Conservation (phyloP, 1,140 invertebrate species). For the Hylaeus anthracinus region DNA sequence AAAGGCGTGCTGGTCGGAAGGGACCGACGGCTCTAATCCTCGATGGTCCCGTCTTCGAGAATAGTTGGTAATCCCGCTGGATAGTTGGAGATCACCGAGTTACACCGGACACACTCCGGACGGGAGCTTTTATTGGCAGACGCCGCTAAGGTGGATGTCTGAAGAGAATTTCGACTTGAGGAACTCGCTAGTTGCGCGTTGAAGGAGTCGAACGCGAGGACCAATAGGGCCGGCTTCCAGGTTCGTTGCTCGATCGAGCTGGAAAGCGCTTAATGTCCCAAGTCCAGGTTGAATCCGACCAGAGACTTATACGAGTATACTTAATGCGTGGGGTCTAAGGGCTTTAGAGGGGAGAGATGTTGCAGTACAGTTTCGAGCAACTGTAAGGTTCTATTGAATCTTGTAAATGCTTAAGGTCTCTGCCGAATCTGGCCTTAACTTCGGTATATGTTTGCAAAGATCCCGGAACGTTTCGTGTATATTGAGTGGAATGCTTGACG, state of each 20-base stretch:
- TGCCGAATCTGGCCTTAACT: constrained; percentile 18
- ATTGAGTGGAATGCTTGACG: constrained; percentile 15
- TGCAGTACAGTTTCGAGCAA: constrained; percentile 23
- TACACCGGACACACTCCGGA: constrained; percentile 72
- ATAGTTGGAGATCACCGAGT: constrained; percentile 81
- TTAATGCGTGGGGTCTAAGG: constrained; percentile 58
- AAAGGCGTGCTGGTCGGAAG: constrained; percentile 59
- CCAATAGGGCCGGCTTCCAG: constrained; percentile 39
- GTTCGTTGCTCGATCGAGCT: constrained; percentile 42
- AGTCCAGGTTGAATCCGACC: constrained; percentile 57
- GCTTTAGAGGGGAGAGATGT: constrained; percentile 32
- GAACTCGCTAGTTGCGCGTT: constrained; percentile 63
- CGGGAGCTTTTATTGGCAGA: constrained; percentile 65
- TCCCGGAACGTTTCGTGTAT: constrained; percentile 1
- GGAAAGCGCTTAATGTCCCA: constrained; percentile 66
- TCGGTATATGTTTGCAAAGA: constrained; percentile 1
- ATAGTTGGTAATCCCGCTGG: constrained; percentile 81
- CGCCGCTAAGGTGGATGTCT: constrained; percentile 65
- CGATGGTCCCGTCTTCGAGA: constrained; percentile 79
- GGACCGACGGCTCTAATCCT: constrained; percentile 75
- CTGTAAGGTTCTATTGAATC: constrained; percentile 41
- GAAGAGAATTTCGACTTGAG: constrained; percentile 67
- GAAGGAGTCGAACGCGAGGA: constrained; percentile 52
- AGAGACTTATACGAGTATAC: constrained; percentile 61
- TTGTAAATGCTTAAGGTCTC: constrained; percentile 44